These are phyloP conservation scores for Malthinus flaveolus DNA, from an alignment of 2,888 invertebrate species.

Conservation along the genomic window DNA sequence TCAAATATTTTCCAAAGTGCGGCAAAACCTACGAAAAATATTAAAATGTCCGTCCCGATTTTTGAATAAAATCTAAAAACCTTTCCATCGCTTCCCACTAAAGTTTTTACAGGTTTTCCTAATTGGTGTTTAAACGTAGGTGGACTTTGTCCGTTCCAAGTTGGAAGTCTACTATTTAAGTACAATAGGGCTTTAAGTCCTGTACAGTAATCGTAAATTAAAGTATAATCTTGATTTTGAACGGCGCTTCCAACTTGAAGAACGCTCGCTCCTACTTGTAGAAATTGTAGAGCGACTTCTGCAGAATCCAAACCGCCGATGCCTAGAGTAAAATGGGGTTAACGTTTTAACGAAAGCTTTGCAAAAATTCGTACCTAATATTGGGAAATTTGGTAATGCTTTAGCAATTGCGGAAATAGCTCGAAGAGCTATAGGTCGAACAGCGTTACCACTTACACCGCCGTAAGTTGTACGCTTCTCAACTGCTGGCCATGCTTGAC, in stretches of 20 bases:
- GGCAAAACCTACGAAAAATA: constrained; percentile 59
- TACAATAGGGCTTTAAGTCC: constrained; percentile 88
- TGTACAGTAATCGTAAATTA: constrained; percentile 92
- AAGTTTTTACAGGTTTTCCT: constrained; percentile 80
- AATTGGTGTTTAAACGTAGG: constrained; percentile 88
- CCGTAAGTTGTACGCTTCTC: constrained; percentile 92
- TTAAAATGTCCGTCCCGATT: neutral
- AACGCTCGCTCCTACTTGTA: constrained; percentile 90
- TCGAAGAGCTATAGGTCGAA: constrained; percentile 88
- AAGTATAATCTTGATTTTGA: constrained; percentile 98
- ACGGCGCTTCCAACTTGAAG: constrained; percentile 95
- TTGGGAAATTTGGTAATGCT: constrained; percentile 84
- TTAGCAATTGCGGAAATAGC: constrained; percentile 89
- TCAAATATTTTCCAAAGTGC: constrained; percentile 84
- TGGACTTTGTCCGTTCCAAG: constrained; percentile 95
- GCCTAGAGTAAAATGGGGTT: constrained; percentile 32
- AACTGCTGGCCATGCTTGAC: constrained; percentile 90
- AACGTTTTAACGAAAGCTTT: neutral
- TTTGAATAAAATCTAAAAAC: constrained; percentile 51
- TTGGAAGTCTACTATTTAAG: constrained; percentile 67
- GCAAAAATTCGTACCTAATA: constrained; percentile 67
- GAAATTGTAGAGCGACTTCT: constrained; percentile 91
- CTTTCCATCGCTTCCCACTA: constrained; percentile 69
- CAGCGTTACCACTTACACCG: constrained; percentile 89
- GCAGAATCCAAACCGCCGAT: constrained; percentile 98